Evolutionary conservation across 2,797 vertebrate genomes (phyloP), one percentile per base, ranked within the genome.

Genomic region (Helarctos malayanus): DNA sequence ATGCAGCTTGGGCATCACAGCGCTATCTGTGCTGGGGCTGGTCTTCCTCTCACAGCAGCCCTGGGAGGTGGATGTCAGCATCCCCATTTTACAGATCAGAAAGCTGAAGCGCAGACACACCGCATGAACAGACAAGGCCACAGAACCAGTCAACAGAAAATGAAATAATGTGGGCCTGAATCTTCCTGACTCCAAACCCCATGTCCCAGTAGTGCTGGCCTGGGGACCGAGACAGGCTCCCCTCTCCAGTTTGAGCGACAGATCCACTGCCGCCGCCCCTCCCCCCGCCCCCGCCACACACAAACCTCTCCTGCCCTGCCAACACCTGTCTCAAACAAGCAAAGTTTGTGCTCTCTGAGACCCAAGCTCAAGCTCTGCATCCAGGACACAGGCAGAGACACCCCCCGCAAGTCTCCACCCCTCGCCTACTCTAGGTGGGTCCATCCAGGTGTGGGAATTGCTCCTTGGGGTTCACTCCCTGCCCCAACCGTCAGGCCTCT

Each of bases 101-200:
- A 93, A 81, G 52, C 54, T 61, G 45, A 96, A 27, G 45, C 57
- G 54, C 41, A 68, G 61, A 76, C 32, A 54, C 12, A 47, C 35
- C 45, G n/a, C 32, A 18, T n/a, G 32, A 80, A 61, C 32, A 79
- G 56, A 80, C 69, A 89, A 47, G 35, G 57, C 6, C 65, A 59
- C 5, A 75, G 35, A 68, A 32, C 29, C 79, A 69, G 71, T 14
- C 80, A 88, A 81, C 32, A 81, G 57, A 91, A 94, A 96, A 91
- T 73, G 27, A 57, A 84, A 49, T 47, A 45, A 45, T 83, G 73
- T 75, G 63, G 49, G 56, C 29, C 49, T 69, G 41, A n/a, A 18
- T 80, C 21, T 80, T 93, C 61, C 75, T 68, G 56, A 88, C 21
- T 76, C 21, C 65, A 84, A 85, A 80, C 29, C 86, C 27, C n/a